Percentiles rank a stretch among this genome's conserved stretches.
Conservation (phyloP, 2,888 invertebrate species). For the Rotaria socialis region DNA sequence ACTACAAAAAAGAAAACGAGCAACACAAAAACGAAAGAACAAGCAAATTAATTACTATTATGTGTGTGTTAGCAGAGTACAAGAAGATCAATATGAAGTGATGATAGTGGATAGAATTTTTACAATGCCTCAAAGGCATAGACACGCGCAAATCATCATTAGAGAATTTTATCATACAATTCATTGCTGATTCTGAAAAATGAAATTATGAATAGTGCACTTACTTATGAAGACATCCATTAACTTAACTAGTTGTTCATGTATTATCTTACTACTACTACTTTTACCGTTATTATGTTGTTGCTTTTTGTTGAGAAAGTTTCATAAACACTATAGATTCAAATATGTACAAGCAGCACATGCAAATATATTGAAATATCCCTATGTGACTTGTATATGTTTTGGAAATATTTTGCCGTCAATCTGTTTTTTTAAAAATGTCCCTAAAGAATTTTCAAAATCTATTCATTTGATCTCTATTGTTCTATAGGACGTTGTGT, state of each 20-base stretch:
- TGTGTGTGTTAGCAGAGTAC: conserved; percentile 4
- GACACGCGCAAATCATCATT: not conserved
- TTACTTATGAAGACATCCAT: not conserved
- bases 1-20: not conserved
- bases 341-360: not conserved
- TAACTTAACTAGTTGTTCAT: not conserved
- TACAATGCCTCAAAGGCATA: conserved; percentile 3
- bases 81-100: not conserved
- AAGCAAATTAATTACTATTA: conserved; percentile 29
- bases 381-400: not conserved
- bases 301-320: too few relatives aligned
- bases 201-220: not conserved
- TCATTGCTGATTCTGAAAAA: not conserved
- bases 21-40: not conserved
- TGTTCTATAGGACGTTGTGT: not conserved
- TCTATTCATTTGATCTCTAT: conserved; percentile 13
- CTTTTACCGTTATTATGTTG: too few relatives aligned
- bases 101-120: not conserved
- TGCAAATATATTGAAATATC: not conserved
- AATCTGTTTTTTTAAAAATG: not conserved
- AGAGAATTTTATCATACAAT: not conserved
- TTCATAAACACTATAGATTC: not conserved
- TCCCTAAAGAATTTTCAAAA: not conserved
- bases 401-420: not conserved
- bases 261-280: too few relatives aligned